These are phyloP conservation scores for Sylvietta virens DNA, from an alignment of 2,113 vertebrate genomes.

Conservation along the genomic window DNA sequence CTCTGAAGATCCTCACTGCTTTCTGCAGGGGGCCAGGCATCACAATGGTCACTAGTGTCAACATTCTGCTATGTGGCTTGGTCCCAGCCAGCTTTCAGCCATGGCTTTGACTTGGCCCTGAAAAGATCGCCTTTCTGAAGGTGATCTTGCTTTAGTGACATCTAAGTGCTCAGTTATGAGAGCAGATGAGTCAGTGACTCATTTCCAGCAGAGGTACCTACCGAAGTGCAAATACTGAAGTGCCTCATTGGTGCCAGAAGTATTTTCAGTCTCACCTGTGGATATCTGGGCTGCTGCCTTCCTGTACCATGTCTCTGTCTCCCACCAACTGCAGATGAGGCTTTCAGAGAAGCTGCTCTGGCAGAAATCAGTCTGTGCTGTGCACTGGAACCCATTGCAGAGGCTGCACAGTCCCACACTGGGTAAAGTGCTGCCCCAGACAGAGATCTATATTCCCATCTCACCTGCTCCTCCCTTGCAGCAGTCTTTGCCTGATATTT, in stretches of 20 bases:
- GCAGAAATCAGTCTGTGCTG: neutral
- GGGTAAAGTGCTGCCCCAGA: neutral
- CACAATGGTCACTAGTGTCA: neutral
- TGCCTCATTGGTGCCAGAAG: neutral
- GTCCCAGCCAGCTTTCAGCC: neutral
- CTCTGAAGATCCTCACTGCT: neutral
- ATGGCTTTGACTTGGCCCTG: neutral
- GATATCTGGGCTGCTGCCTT: neutral
- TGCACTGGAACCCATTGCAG: rapidly evolving
- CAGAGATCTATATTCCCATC: neutral
- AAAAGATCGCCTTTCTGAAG: neutral
- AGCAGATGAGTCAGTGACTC: neutral
- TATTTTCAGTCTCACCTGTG: neutral
- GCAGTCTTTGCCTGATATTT: neutral
- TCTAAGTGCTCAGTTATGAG: neutral
- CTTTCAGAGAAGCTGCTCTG: neutral
- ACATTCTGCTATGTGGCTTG: neutral
- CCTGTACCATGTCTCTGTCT: neutral
- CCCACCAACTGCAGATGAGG: rapidly evolving
- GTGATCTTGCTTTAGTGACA: neutral
- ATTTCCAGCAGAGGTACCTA: neutral
- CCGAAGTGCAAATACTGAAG: neutral
- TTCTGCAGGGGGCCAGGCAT: neutral
- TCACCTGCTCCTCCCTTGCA: neutral
- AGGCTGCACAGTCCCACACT: rapidly evolving